Conservation (phyloP, 1,140 invertebrate genomes). For the Campoletis sonorensis region DNA sequence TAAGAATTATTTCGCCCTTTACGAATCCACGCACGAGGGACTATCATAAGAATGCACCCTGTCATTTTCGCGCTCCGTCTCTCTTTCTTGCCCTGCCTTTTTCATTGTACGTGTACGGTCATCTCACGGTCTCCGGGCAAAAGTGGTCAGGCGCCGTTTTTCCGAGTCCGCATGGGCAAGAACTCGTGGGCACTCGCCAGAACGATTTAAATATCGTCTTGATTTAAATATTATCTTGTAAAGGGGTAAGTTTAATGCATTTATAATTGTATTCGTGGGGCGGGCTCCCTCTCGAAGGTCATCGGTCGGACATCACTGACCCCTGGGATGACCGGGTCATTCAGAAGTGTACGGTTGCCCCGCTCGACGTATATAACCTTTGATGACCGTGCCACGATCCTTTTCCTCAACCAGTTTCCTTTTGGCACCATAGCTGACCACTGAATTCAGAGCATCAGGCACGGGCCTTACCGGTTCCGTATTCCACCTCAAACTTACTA, state of each 20-base stretch:
- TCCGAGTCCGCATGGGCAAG: not conserved
- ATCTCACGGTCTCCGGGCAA: slow-evolving; percentile 4
- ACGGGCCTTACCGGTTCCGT: slow-evolving; percentile 69
- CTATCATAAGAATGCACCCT: slow-evolving; percentile 37
- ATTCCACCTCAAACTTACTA: slow-evolving; percentile 30
- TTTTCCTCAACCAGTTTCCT: slow-evolving; percentile 53
- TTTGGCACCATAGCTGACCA: slow-evolving; percentile 35
- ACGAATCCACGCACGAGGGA: slow-evolving; percentile 33
- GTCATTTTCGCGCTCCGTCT: not conserved
- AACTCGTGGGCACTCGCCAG: slow-evolving; percentile 20
- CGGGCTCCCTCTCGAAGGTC: slow-evolving; percentile 62
- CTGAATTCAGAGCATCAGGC: slow-evolving; percentile 55
- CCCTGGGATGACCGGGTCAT: slow-evolving; percentile 63
- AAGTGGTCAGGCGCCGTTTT: slow-evolving; percentile 38
- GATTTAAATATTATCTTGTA: slow-evolving; percentile 74
- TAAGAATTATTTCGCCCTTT: slow-evolving; percentile 31
- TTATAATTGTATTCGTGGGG: slow-evolving; percentile 73
- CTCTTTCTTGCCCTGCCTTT: not conserved
- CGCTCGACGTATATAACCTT: slow-evolving; percentile 44
- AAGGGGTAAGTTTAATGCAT: slow-evolving; percentile 72
- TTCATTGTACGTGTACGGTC: not conserved
- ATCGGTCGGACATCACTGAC: slow-evolving; percentile 74
- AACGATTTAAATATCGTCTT: slow-evolving; percentile 53
- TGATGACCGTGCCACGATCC: slow-evolving; percentile 29
- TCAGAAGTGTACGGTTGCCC: slow-evolving; percentile 36